Percentiles rank a stretch among this genome's conserved stretches.
Evolutionary conservation across 2,888 invertebrate genomes (phyloP).

Genomic region (Drosophila kokeensis): DNA sequence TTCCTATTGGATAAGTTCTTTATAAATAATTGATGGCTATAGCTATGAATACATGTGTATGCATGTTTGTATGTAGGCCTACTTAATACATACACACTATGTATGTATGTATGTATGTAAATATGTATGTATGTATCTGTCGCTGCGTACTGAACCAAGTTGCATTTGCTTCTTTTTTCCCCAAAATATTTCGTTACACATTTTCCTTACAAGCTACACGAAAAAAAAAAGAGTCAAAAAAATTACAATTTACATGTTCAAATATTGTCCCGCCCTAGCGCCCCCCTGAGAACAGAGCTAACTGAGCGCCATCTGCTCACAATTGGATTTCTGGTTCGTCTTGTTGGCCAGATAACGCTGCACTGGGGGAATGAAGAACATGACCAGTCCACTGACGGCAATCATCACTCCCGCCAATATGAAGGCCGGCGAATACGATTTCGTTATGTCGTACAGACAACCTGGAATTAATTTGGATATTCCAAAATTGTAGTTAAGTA

Average conservation of each 20-base stretch:
- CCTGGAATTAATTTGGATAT: conserved; percentile 86
- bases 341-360: conserved; percentile 86
- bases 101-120: background rate
- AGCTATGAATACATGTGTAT: conserved; percentile 35
- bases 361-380: conserved; percentile 92
- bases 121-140: conserved; percentile 1
- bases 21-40: conserved; percentile 54
- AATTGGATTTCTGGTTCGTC: conserved; percentile 51
- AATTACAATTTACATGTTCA: conserved; percentile 27
- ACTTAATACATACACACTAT: conserved; percentile 19
- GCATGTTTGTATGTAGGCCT: conserved; percentile 15
- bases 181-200: background rate
- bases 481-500: background rate
- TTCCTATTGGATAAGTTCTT: conserved; percentile 14
- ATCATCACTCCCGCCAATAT: conserved; percentile 94
- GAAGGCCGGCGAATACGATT: conserved; percentile 95
- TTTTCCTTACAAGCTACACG: conserved; percentile 18
- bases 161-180: background rate
- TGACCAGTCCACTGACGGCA: conserved; percentile 93
- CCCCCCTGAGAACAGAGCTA: conserved; percentile 45
- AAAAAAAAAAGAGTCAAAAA: conserved; percentile 16
- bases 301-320: conserved; percentile 77
- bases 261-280: conserved; percentile 6
- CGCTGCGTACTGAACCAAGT: background rate
- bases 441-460: conserved; percentile 91